Conservation (phyloP, 2,113 vertebrate species). For the Henicopernis longicauda region DNA sequence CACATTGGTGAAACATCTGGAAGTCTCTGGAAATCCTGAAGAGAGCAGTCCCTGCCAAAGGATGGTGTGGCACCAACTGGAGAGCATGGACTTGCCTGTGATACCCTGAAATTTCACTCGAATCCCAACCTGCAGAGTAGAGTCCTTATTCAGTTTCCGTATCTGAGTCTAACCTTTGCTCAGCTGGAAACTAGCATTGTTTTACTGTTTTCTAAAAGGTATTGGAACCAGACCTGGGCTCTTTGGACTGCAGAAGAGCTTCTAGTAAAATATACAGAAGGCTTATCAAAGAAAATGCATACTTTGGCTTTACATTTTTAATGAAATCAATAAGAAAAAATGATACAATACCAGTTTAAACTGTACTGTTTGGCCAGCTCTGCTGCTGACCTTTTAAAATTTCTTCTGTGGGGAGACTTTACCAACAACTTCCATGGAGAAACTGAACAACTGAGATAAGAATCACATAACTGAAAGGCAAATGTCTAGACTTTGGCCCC, state of each 20-base stretch:
- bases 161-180: neutral
- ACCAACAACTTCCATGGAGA: neutral
- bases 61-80: neutral
- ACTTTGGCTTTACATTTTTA: neutral
- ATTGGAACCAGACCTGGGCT: neutral
- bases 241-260: neutral
- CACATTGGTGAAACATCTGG: neutral
- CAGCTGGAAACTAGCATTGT: neutral
- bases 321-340: neutral
- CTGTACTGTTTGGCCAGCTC: neutral
- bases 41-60: neutral
- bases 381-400: neutral
- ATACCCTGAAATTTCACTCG: neutral
- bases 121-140: neutral
- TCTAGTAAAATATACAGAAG: neutral
- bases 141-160: neutral
- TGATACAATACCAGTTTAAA: neutral
- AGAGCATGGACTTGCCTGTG: neutral
- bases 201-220: neutral
- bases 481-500: neutral
- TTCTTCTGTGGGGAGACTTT: neutral
- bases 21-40: neutral
- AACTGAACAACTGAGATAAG: neutral
- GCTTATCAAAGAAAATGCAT: neutral
- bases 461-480: neutral